These are phyloP conservation scores for Chouioia cunea DNA, from an alignment of 2,888 invertebrate genomes.

Conservation along the genomic window DNA sequence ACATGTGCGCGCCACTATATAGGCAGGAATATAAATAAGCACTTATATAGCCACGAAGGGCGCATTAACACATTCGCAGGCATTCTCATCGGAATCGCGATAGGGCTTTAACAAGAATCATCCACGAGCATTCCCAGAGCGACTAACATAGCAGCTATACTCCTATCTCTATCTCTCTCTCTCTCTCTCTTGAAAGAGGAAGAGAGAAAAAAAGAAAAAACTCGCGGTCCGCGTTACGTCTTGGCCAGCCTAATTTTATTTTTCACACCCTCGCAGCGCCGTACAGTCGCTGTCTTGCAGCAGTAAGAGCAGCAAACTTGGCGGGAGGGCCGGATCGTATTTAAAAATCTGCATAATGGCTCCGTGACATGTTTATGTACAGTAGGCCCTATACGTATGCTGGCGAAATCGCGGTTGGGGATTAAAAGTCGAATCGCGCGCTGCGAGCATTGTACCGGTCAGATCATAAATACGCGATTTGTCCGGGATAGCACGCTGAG, in stretches of 20 bases:
- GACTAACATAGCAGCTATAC: conserved; percentile 10
- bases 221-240: background rate
- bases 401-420: conserved; percentile 48
- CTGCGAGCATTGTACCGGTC: conserved; percentile 59
- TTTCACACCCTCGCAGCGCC: conserved; percentile 58
- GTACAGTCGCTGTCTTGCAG: background rate
- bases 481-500: conserved; percentile 56
- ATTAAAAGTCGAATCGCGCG: conserved; percentile 61
- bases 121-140: conserved; percentile 11
- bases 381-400: conserved; percentile 52
- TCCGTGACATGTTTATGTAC: conserved; percentile 66
- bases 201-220: conserved; percentile 1
- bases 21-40: too few species aligned
- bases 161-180: too few species aligned
- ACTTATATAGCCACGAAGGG: too few species aligned
- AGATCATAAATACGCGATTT: conserved; percentile 67
- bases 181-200: conserved; percentile 4
- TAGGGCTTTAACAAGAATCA: background rate
- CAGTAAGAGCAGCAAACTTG: conserved; percentile 1
- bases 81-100: too few species aligned
- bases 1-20: too few species aligned
- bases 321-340: conserved; percentile 54
- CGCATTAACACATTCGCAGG: too few species aligned
- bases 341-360: conserved; percentile 68
- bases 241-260: conserved; percentile 65